Conservation (phyloP, 2,888 invertebrate species). For the Drosophila sordidapex region DNA sequence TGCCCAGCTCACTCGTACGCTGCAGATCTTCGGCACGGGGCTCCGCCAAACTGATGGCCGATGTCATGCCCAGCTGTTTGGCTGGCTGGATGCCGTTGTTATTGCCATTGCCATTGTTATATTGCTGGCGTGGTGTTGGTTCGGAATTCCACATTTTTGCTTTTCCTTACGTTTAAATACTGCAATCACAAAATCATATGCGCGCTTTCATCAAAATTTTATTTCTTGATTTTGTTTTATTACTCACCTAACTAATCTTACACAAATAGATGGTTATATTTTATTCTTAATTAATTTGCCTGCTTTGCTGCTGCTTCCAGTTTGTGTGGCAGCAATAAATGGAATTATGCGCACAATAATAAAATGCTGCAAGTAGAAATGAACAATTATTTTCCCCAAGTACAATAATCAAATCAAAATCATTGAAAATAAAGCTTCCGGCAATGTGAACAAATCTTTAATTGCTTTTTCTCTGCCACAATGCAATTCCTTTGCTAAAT, state of each 20-base stretch:
- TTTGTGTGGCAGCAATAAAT: slow-evolving; percentile 54
- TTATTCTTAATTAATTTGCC: slow-evolving; percentile 44
- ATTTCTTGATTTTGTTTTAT: fast-evolving
- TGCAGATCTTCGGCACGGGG: slow-evolving; percentile 90
- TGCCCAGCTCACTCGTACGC: slow-evolving; percentile 89
- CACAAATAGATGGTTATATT: slow-evolving; percentile 20
- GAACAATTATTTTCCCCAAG: background rate
- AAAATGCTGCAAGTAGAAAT: slow-evolving; percentile 65
- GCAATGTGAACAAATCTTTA: slow-evolving; percentile 11
- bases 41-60: slow-evolving; percentile 95
- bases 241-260: slow-evolving; percentile 61
- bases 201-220: background rate
- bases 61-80: slow-evolving; percentile 92
- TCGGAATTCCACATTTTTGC: slow-evolving; percentile 85
- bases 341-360: slow-evolving; percentile 73
- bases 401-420: slow-evolving; percentile 13
- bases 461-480: slow-evolving; percentile 13
- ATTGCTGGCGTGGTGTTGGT: slow-evolving; percentile 69
- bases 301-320: slow-evolving; percentile 30
- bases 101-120: slow-evolving; percentile 81
- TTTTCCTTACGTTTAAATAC: slow-evolving; percentile 58
- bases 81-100: slow-evolving; percentile 70
- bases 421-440: slow-evolving; percentile 27
- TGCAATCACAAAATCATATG: slow-evolving; percentile 14
- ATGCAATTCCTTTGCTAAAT: slow-evolving; percentile 21